Conservation (phyloP, 2,888 invertebrate genomes). For the Scotopteryx bipunctaria region DNA sequence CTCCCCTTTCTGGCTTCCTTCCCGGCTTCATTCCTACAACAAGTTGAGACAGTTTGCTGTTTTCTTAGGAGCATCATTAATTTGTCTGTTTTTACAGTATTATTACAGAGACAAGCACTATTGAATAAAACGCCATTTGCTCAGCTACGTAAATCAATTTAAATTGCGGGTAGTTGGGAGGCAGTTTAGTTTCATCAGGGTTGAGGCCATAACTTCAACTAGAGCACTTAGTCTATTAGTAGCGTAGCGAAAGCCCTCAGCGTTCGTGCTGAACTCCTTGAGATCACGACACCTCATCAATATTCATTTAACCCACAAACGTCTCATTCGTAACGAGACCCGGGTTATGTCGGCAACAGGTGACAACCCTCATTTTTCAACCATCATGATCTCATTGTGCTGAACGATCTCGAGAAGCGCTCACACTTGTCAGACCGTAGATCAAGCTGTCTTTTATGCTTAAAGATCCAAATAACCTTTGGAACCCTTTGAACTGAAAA, state of each 20-base stretch:
- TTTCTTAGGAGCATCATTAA: background rate
- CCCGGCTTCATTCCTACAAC: background rate
- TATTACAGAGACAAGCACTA: no score
- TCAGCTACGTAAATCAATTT: no score
- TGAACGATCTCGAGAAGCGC: slow-evolving; percentile 12
- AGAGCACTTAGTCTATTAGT: background rate
- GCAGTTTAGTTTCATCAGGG: no score
- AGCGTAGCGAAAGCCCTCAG: slow-evolving; percentile 4
- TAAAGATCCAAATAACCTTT: background rate
- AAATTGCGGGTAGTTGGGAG: no score
- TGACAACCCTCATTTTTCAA: slow-evolving; percentile 52
- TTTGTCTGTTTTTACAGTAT: background rate
- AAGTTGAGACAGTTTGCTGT: background rate
- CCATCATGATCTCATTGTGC: slow-evolving; percentile 32
- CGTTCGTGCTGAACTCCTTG: slow-evolving; percentile 22
- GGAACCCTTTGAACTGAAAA: no score
- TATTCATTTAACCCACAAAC: slow-evolving; percentile 45
- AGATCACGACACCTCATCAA: slow-evolving; percentile 43
- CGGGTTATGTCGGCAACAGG: slow-evolving; percentile 50
- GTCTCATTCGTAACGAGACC: slow-evolving; percentile 37
- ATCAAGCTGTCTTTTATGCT: slow-evolving; percentile 3
- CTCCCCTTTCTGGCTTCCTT: background rate
- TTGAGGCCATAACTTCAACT: no score
- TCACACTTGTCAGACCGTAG: slow-evolving; percentile 13
- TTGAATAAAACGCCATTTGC: no score